Evolutionary conservation across 2,797 vertebrate genomes (phyloP), one percentile per base, ranked within the genome.

Genomic region (Apodemus agrarius): DNA sequence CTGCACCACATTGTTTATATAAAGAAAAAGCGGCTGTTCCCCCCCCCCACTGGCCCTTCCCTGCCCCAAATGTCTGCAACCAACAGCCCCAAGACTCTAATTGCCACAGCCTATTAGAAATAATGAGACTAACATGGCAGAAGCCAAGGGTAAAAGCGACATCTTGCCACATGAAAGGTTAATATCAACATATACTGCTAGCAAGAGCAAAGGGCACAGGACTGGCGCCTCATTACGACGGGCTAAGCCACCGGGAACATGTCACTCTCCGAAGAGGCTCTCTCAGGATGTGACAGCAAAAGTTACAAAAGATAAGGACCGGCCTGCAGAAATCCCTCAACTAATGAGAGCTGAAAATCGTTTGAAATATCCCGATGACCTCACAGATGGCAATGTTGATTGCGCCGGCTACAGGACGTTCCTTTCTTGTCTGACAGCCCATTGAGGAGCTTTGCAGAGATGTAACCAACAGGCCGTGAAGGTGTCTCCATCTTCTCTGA

Each of bases 401-500:
- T 99, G 99, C 99, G 99, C 98, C 99, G 99, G 99, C 98, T 99
- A 98, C 98, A 98, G 97, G 98, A 98, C 98, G 81, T 98, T 97
- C 97, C 97, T 98, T 98, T 99, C 98, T 98, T 99, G 99, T 99
- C 98, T 98, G 96, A 98, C 98, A 99, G 98, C 99, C 98, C 98
- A 98, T 97, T 98, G 95, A 96, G 96, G 99, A 99, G 99, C 99
- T 99, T 98, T 98, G 99, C 98, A 89, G 98, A 99, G 98, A 99
- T 98, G 98, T 99, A 99, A 99, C 98, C 99, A 99, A 98, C 99
- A 99, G 99, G 99, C 99, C 99, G 99, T 99, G 99, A 99, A 99
- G 99, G 99, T 99, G 99, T 99, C 99, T 99, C 98, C 98, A 98
- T 98, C 98, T 98, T 98, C 99, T 98, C 98, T 99, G 99, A 99